Evolutionary conservation across 2,113 vertebrate genomes (phyloP).

Genomic region (Sturnus vulgaris): DNA sequence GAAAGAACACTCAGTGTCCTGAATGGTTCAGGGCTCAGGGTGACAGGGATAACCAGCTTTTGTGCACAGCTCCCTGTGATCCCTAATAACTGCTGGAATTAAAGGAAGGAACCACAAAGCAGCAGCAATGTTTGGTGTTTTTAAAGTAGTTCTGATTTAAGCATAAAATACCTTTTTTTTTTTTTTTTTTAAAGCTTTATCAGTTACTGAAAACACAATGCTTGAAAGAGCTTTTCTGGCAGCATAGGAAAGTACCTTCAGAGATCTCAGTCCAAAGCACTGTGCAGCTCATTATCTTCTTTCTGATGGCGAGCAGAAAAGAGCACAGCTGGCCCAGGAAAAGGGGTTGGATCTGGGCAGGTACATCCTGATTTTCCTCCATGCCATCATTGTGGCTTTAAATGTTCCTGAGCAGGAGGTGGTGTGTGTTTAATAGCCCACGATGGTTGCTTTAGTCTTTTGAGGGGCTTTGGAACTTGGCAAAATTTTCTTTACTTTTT

Average conservation of each 20-base stretch:
- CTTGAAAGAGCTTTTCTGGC: conserved; percentile 2
- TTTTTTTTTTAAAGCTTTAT: neutral
- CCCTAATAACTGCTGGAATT: neutral
- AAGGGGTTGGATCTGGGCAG: neutral
- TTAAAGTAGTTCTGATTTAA: neutral
- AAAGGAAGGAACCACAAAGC: conserved; percentile 2
- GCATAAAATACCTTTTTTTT: neutral
- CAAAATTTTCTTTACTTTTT: neutral
- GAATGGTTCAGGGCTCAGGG: neutral
- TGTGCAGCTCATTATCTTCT: neutral
- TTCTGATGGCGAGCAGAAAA: neutral
- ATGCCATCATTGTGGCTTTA: neutral
- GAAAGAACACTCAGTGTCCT: neutral
- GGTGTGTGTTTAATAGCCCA: neutral
- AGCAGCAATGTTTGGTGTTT: neutral
- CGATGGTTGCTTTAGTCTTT: neutral
- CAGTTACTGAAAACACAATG: neutral
- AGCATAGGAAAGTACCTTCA: neutral
- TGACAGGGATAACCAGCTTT: neutral
- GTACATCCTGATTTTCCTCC: neutral
- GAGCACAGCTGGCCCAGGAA: neutral
- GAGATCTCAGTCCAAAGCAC: neutral
- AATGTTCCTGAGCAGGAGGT: neutral
- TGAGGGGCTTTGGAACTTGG: neutral
- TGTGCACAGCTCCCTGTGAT: neutral